Evolutionary conservation across 2,113 vertebrate species (phyloP).

Genomic region (Semicossyphus pulcher): DNA sequence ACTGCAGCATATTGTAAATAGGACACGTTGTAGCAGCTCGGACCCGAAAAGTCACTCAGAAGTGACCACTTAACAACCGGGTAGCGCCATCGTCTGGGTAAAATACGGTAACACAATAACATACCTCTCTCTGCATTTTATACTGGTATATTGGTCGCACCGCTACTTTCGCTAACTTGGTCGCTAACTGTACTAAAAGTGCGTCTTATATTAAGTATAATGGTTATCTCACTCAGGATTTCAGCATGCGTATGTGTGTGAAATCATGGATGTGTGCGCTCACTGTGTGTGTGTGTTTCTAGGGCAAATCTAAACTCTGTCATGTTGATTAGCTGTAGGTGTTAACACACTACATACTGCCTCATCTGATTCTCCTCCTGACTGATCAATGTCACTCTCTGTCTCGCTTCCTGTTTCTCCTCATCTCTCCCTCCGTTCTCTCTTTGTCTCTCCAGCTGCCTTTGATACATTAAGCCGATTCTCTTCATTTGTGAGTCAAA

Average conservation of each 20-base stretch:
- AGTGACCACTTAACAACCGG: no score
- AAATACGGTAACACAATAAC: no score
- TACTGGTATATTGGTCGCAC: no score
- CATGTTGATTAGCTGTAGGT: slow-evolving; percentile 85
- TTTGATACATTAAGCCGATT: slow-evolving; percentile 7
- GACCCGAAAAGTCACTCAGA: no score
- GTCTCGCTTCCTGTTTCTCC: slow-evolving; percentile 42
- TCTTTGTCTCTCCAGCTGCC: slow-evolving; percentile 23
- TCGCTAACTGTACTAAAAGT: no score
- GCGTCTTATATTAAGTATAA: no score
- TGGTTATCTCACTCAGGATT: slow-evolving; percentile 5
- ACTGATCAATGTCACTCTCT: slow-evolving; percentile 82
- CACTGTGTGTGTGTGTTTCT: slow-evolving; percentile 67
- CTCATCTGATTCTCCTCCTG: slow-evolving; percentile 77
- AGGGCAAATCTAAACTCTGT: slow-evolving; percentile 83
- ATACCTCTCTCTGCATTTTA: no score
- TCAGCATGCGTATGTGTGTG: neutral
- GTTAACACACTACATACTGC: slow-evolving; percentile 82
- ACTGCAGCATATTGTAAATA: no score
- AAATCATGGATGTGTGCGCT: neutral
- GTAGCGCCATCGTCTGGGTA: no score
- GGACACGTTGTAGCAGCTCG: no score
- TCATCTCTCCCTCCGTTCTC: slow-evolving; percentile 22
- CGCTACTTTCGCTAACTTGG: no score
- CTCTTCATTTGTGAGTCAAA: no score